Base-by-base conservation (phyloP, 2,113 vertebrate species). In the Alces alces region DNA sequence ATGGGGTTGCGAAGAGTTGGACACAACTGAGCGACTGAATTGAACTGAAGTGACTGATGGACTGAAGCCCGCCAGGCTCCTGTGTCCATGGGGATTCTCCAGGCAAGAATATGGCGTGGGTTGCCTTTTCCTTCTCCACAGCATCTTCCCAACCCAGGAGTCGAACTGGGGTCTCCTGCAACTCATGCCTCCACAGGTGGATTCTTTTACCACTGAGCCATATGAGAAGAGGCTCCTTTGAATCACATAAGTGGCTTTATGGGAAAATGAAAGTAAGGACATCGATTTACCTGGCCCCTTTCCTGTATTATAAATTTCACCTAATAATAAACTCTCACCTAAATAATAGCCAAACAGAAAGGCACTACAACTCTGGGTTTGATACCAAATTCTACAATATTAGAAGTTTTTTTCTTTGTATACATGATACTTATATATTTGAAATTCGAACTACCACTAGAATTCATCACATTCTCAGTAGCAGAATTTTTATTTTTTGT, bases 241-340 rank as follows among this genome's bases (percentile, higher is more conserved):
- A 90, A 90, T 58, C 47, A 76, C 11, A 36, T 58, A 11, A 70
- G 86, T 86, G 28, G 17, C 9, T 89, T 96, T 83, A 52, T 66
- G 23, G 39, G 36, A 70, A 94, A 90, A 52, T 73, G 23, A 83
- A 93, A 28, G 12, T 27, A 39, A 78, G 16, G 2, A 1, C n/a
- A 54, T 47, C 15, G 70, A 17, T 36, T 90, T 93, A 19, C 23
- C 85, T 82, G 27, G 12, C 7, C 27, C n/a, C 50, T 89, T 79
- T 86, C 66, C 33, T 93, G 82, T 36, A 82, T 90, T 89, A 54
- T 57, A 66, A 57, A 61, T 86, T 92, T 92, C n/a, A n/a, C n/a
- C n/a, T n/a, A n/a, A n/a, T n/a, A n/a, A n/a, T n/a, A n/a, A 60
- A 78, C n/a, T 45, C 7, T 73, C 25, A 12, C 33, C 28, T 73